A percentile compares a stretch with the other conserved stretches of the same genome.
phyloP scores from a whole-genome alignment of 2,888 invertebrate species.

The Melikaiella ostensackeni region DNA sequence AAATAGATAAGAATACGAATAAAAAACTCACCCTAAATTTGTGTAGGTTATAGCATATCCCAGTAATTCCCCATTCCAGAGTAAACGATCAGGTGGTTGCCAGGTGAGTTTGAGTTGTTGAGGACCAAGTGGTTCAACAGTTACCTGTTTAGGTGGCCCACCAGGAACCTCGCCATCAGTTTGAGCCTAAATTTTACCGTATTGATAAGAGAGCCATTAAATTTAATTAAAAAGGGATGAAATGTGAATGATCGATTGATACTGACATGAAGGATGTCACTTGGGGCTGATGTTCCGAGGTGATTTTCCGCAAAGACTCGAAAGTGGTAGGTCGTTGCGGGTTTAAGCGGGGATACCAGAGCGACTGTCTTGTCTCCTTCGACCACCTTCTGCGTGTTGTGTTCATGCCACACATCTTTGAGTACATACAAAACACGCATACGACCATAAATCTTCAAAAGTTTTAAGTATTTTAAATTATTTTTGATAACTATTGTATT shows the following conservation, averaged over 20 bases:
- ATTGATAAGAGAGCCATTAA: not conserved
- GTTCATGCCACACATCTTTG: conserved; percentile 81
- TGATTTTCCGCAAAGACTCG: conserved; percentile 82
- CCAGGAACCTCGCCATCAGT: conserved; percentile 83
- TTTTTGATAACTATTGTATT: not conserved
- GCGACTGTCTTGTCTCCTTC: conserved; percentile 79
- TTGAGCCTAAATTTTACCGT: conserved; percentile 68
- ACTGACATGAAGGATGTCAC: conserved; percentile 79
- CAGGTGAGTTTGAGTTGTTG: conserved; percentile 86
- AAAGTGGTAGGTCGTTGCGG: conserved; percentile 81
- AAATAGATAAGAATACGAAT: conserved; percentile 9
- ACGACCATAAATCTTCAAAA: conserved; percentile 34
- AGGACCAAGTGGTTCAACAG: conserved; percentile 83
- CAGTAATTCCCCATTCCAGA: conserved; percentile 87
- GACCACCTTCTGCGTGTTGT: conserved; percentile 80
- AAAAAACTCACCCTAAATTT: conserved; percentile 71
- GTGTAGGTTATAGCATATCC: conserved; percentile 83
- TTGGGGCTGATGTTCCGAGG: conserved; percentile 81
- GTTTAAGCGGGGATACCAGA: conserved; percentile 79
- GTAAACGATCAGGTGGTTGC: conserved; percentile 85
- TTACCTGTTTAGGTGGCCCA: conserved; percentile 84
- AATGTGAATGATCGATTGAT: conserved; percentile 57
- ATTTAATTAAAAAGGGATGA: conserved; percentile 23
- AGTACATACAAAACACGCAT: conserved; percentile 62
- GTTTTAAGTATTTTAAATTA: not conserved